Base-by-base conservation (phyloP, 2,888 invertebrate genomes). In the Crepidodera aurea region DNA sequence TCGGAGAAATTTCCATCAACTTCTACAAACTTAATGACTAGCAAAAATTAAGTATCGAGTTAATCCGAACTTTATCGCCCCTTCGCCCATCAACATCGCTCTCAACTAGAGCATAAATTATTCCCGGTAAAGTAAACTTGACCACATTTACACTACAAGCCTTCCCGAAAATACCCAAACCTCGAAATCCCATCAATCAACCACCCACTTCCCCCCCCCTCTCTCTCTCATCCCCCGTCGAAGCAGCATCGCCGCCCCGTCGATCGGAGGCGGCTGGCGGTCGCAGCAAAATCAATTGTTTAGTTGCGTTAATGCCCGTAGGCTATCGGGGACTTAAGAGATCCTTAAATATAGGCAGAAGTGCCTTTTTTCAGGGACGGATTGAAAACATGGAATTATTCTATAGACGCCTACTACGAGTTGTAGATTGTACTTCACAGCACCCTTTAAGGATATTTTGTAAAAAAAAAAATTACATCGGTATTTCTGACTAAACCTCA, bases 271-370 rank as follows among this genome's bases (percentile, higher is more conserved):
- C 22, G 46, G 22, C 22, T 8, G 32, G 15, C 16, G 32, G 42
- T 32, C 50, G 64, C 63, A 64, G 66, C 62, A 67, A 71, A 73
- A 73, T 73, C 73, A 71, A 71, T 73, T 71, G 70, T 71, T 68
- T 70, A 73, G 71, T 73, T 71, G 67, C 70, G 68, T 68, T 71
- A 71, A 70, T 71, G 65, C 66, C 70, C 71, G 65, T 62, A 62
- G 69, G 71, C 70, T 57, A 66, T 68, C 63, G 56, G 65, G 64
- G 66, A 51, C 37, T 61, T 56, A 27, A n/a, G 56, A 34, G 46
- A 53, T 25, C 37, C 18, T 40, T 5, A 16, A 10, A 40, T 40
- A 4, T 7, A 40, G 5, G 7, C 16, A 5, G 40, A 40, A 1
- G 18, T 7, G 2, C 16, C 16, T 18, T 18, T n/a, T 18, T 18